Conservation (phyloP, 35 echinoderm and acorn worm species). For the Apostichopus californicus region DNA sequence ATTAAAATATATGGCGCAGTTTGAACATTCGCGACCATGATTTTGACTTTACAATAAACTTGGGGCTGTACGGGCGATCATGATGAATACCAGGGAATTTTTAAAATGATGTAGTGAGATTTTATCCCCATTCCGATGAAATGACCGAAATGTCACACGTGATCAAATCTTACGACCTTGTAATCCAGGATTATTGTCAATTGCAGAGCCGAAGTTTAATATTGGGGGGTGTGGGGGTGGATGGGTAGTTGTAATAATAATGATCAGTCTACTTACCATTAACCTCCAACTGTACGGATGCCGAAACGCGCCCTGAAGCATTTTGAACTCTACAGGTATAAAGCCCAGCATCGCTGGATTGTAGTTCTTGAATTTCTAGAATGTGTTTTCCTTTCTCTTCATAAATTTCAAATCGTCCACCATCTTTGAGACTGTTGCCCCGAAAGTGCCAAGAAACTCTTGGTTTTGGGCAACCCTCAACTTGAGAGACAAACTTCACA, state of each 20-base stretch:
- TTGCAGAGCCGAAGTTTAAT: too few relatives aligned
- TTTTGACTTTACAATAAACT: too few relatives aligned
- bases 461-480: constrained; percentile 54
- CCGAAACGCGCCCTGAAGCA: constrained; percentile 72
- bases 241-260: not conserved
- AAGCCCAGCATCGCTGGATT: constrained; percentile 69
- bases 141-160: too few relatives aligned
- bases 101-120: too few relatives aligned
- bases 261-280: constrained; percentile 55
- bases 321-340: constrained; percentile 91
- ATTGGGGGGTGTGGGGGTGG: not conserved
- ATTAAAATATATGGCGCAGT: too few relatives aligned
- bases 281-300: constrained; percentile 78
- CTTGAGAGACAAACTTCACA: not conserved
- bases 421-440: constrained; percentile 72
- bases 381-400: constrained; percentile 66
- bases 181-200: too few relatives aligned
- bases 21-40: too few relatives aligned
- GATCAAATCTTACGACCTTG: too few relatives aligned
- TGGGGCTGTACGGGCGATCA: too few relatives aligned
- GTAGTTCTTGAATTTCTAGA: constrained; percentile 82
- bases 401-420: constrained; percentile 78
- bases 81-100: too few relatives aligned
- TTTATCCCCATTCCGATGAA: too few relatives aligned
- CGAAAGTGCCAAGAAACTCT: constrained; percentile 79